phyloP scores from a whole-genome alignment of 2,888 invertebrate species.

The Tigriopus californicus region DNA sequence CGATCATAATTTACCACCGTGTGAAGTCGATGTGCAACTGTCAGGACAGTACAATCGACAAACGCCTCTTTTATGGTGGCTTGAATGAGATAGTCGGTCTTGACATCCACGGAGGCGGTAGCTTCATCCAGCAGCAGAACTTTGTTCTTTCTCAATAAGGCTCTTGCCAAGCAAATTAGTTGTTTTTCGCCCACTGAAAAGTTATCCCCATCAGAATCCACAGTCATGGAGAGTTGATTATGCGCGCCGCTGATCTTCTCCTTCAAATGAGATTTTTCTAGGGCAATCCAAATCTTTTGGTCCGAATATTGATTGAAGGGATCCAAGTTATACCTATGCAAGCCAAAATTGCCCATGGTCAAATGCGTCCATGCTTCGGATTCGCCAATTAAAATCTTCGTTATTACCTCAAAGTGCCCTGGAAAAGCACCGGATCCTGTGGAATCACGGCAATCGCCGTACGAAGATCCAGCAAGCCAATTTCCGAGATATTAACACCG shows the following conservation, averaged over 20 bases:
- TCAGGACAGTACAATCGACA: slow-evolving; percentile 63
- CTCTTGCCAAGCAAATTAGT: slow-evolving; percentile 69
- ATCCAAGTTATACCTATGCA: slow-evolving; percentile 32
- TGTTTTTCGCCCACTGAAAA: slow-evolving; percentile 81
- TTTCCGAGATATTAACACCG: slow-evolving; percentile 22
- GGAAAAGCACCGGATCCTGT: slow-evolving; percentile 26
- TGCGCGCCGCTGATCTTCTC: slow-evolving; percentile 28
- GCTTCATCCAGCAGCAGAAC: slow-evolving; percentile 79
- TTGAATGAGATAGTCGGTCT: slow-evolving; percentile 38
- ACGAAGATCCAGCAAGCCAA: slow-evolving; percentile 22
- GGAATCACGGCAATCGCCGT: slow-evolving; percentile 25
- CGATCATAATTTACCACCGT: slow-evolving; percentile 70
- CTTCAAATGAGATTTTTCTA: slow-evolving; percentile 31
- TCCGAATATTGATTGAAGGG: slow-evolving; percentile 28
- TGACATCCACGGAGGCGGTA: slow-evolving; percentile 67
- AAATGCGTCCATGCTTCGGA: neutral
- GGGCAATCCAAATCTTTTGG: slow-evolving; percentile 29
- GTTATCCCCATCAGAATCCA: slow-evolving; percentile 50
- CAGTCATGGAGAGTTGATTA: slow-evolving; percentile 41
- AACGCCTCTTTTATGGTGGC: slow-evolving; percentile 68
- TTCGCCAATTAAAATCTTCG: neutral
- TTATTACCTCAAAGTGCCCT: slow-evolving; percentile 23
- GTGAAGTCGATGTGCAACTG: slow-evolving; percentile 79
- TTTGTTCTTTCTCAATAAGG: slow-evolving; percentile 60
- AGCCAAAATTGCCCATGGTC: no score